Conservation (phyloP, 2,797 vertebrate genomes). For the Sebastes hubbsi region DNA sequence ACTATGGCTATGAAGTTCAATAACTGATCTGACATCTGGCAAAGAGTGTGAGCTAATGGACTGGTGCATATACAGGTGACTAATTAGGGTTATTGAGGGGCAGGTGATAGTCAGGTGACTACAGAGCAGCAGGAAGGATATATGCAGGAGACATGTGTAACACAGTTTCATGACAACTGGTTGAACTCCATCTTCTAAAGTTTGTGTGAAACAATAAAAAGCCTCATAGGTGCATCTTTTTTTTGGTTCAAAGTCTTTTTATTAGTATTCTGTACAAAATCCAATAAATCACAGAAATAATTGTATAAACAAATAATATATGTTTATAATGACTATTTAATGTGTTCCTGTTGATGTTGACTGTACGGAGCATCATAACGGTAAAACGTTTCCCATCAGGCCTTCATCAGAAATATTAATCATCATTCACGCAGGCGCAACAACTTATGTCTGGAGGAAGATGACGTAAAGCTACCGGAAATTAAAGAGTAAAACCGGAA, state of each 20-base stretch:
- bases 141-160: neutral
- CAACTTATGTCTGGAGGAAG: neutral
- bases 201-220: neutral
- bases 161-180: neutral
- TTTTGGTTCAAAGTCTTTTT: too few relatives aligned
- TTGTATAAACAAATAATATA: too few relatives aligned
- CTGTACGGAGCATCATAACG: slow-evolving; percentile 39
- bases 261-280: too few relatives aligned
- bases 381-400: neutral
- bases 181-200: neutral
- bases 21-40: neutral
- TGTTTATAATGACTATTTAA: neutral
- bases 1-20: neutral
- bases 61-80: neutral
- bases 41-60: too few relatives aligned
- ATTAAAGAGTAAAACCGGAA: neutral
- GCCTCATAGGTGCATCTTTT: neutral
- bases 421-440: slow-evolving; percentile 70
- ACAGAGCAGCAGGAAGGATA: too few relatives aligned
- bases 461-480: neutral
- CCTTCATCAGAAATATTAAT: slow-evolving; percentile 44
- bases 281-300: too few relatives aligned
- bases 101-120: neutral
- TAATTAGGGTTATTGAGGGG: neutral
- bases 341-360: neutral